A percentile compares a stretch with the other conserved stretches of the same genome.
Evolutionary conservation across 2,113 vertebrate species (phyloP).

Genomic region (Ceyx melanurus): DNA sequence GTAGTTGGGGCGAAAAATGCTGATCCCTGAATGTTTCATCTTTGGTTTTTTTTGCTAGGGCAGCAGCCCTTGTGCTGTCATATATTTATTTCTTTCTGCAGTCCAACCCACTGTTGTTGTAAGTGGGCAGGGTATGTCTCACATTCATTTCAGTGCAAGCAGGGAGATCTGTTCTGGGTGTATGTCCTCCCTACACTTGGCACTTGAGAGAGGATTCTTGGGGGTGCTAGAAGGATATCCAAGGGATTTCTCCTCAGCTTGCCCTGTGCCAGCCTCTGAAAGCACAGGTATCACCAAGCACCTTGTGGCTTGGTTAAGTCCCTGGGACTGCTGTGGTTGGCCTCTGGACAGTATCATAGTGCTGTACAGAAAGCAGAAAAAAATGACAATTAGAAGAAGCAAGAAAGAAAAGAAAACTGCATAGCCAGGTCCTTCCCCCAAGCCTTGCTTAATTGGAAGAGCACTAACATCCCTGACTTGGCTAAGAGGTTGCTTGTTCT

Average conservation of each 20-base stretch:
- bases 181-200: background rate
- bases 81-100: background rate
- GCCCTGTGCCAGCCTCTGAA: background rate
- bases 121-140: background rate
- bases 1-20: conserved; percentile 29
- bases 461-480: accelerated
- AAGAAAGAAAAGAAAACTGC: background rate
- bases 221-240: background rate
- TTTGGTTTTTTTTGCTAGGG: conserved; percentile 18
- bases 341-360: background rate
- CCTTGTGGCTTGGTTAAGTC: background rate
- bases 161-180: background rate
- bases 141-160: background rate
- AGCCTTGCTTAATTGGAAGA: background rate
- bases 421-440: background rate
- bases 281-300: background rate
- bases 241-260: background rate
- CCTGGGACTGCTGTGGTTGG: accelerated
- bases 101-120: background rate
- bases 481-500: background rate
- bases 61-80: conserved; percentile 35
- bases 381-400: background rate
- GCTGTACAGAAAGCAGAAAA: background rate
- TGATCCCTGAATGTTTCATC: conserved; percentile 54
- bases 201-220: background rate